Evolutionary conservation across 2,797 vertebrate genomes (phyloP).

Genomic region (Oreonectes daqikongensis): DNA sequence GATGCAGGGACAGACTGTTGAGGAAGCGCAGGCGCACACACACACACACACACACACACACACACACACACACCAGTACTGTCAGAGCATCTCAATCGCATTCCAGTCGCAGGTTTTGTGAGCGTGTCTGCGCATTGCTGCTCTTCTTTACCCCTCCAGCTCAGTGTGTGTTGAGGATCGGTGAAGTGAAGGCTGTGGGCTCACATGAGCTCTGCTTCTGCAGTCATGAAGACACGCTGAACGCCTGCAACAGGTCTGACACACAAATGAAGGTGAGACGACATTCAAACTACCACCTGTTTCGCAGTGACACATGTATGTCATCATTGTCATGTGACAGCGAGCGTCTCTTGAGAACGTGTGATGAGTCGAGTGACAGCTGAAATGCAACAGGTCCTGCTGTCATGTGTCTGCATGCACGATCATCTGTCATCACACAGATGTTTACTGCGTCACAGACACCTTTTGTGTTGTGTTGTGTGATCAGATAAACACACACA

Average conservation of each 20-base stretch:
- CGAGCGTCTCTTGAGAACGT: constrained; percentile 57
- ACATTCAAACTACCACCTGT: constrained; percentile 55
- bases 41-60: too few species aligned
- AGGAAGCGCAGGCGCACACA: not conserved
- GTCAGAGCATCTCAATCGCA: not conserved
- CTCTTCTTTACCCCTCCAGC: not conserved
- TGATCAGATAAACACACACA: too few species aligned
- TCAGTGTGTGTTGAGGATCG: not conserved
- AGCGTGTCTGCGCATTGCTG: constrained; percentile 1
- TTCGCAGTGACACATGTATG: constrained; percentile 20
- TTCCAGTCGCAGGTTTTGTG: not conserved
- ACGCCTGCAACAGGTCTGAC: constrained; percentile 56
- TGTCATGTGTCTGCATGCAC: constrained; percentile 45
- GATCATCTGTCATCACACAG: not conserved
- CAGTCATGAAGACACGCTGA: constrained; percentile 29
- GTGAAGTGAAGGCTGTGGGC: not conserved
- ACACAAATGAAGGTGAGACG: constrained; percentile 72
- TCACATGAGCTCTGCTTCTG: constrained; percentile 2
- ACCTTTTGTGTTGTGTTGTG: not conserved
- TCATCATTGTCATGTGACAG: constrained; percentile 42
- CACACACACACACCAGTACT: not conserved
- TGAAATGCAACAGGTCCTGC: constrained; percentile 78
- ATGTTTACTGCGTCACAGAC: not conserved
- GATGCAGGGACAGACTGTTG: constrained; percentile 32
- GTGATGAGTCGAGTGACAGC: constrained; percentile 61